Evolutionary conservation across 1,140 invertebrate species (phyloP).

Genomic region (Drosophila lacteicornis): DNA sequence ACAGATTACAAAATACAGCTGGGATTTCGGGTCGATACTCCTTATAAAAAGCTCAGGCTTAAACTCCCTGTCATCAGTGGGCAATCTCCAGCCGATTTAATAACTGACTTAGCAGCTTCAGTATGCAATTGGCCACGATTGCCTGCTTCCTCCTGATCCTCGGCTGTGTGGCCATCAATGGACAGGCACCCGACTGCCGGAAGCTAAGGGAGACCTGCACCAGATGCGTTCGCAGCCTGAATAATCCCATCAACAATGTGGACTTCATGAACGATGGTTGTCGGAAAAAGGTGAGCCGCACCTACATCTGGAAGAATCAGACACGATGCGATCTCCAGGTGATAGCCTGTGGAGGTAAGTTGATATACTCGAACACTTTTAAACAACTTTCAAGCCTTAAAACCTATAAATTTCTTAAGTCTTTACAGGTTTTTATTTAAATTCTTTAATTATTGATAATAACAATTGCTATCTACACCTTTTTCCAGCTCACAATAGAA

Average conservation of each 20-base stretch:
- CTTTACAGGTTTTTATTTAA: no score
- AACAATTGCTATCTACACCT: no score
- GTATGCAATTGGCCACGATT: conserved; percentile 44
- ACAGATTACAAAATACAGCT: conserved; percentile 3
- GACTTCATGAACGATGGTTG: conserved; percentile 42
- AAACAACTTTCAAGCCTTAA: no score
- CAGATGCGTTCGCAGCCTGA: conserved; percentile 7
- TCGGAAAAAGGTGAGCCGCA: conserved; percentile 27
- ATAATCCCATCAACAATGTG: conserved; percentile 26
- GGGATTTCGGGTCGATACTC: background rate
- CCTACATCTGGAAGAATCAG: conserved; percentile 35
- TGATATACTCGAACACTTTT: no score
- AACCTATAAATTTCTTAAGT: no score
- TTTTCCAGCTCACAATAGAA: conserved; percentile 16
- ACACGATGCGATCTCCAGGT: conserved; percentile 43
- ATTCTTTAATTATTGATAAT: no score
- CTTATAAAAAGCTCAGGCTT: conserved; percentile 22
- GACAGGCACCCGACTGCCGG: conserved; percentile 34
- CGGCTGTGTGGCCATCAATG: conserved; percentile 24
- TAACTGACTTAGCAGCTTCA: background rate
- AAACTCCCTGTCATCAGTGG: background rate
- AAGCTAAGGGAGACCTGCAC: conserved; percentile 27
- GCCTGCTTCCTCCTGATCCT: conserved; percentile 29
- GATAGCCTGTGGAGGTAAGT: conserved; percentile 35
- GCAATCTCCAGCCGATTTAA: background rate